A percentile compares a stretch with the other conserved stretches of the same genome.
These are phyloP conservation scores for Leucophenga varia DNA, from an alignment of 1,140 invertebrate genomes.

Conservation along the genomic window DNA sequence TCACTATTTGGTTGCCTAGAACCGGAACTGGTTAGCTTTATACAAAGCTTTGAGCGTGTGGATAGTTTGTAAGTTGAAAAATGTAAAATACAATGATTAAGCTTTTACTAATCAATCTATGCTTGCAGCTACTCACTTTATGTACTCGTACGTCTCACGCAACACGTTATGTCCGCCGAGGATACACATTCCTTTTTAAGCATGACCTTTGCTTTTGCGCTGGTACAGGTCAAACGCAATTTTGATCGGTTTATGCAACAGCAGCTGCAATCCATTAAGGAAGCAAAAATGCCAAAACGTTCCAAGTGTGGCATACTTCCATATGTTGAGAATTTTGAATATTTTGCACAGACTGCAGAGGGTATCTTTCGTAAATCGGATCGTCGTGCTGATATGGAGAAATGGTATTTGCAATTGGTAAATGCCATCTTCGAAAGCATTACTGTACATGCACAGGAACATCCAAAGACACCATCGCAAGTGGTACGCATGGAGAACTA, in stretches of 20 bases:
- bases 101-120: constrained; percentile 8
- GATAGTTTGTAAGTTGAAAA: constrained; percentile 87
- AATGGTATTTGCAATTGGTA: constrained; percentile 88
- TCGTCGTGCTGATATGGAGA: constrained; percentile 91
- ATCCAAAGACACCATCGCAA: constrained; percentile 90
- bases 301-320: constrained; percentile 89
- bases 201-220: constrained; percentile 82
- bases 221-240: constrained; percentile 91
- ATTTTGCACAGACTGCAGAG: constrained; percentile 85
- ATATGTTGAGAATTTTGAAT: constrained; percentile 91
- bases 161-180: constrained; percentile 88
- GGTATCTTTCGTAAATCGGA: constrained; percentile 84
- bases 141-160: constrained; percentile 82
- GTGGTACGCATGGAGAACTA: constrained; percentile 98
- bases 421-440: constrained; percentile 86
- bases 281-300: constrained; percentile 71
- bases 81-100: neutral
- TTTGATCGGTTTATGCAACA: constrained; percentile 92
- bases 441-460: constrained; percentile 76
- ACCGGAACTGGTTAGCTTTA: constrained; percentile 80
- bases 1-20: constrained; percentile 86
- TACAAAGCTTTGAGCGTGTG: constrained; percentile 80
- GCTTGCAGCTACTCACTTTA: constrained; percentile 85
- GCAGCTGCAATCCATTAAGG: constrained; percentile 81
- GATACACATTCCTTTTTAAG: constrained; percentile 89